Conservation (phyloP, 2,888 invertebrate species). For the Agrochola circellaris region DNA sequence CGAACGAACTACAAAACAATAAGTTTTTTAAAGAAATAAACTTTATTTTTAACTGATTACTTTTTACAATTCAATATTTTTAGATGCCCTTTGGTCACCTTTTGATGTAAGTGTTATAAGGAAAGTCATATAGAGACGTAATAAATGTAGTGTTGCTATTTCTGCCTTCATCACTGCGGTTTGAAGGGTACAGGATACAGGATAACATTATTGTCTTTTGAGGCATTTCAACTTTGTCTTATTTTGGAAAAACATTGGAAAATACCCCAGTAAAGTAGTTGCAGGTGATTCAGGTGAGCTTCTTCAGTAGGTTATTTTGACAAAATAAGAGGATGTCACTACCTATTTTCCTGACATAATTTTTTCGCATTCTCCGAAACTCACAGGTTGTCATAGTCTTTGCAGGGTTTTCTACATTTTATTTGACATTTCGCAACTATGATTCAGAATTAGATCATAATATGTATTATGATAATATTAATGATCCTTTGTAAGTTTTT, state of each 20-base stretch:
- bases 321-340: neutral
- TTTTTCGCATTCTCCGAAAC: neutral
- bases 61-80: constrained; percentile 9
- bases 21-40: constrained; percentile 1
- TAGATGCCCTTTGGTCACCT: constrained; percentile 25
- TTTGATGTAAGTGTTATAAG: neutral
- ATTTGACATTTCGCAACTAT: constrained; percentile 35
- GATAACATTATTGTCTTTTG: neutral
- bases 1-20: constrained; percentile 20
- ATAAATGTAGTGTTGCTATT: neutral
- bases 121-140: constrained; percentile 12
- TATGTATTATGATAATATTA: neutral
- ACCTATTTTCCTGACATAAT: too few species aligned
- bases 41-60: neutral
- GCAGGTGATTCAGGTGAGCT: neutral
- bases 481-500: constrained; percentile 38
- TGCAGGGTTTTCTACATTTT: neutral
- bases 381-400: neutral
- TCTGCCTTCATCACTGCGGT: too few species aligned
- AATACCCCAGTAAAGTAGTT: neutral
- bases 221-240: too few species aligned
- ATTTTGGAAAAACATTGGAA: neutral
- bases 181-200: neutral
- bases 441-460: constrained; percentile 39
- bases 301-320: neutral